Evolutionary conservation across 2,797 vertebrate genomes (phyloP), one percentile per base, ranked within the genome.

Genomic region (Taenioides sp.): DNA sequence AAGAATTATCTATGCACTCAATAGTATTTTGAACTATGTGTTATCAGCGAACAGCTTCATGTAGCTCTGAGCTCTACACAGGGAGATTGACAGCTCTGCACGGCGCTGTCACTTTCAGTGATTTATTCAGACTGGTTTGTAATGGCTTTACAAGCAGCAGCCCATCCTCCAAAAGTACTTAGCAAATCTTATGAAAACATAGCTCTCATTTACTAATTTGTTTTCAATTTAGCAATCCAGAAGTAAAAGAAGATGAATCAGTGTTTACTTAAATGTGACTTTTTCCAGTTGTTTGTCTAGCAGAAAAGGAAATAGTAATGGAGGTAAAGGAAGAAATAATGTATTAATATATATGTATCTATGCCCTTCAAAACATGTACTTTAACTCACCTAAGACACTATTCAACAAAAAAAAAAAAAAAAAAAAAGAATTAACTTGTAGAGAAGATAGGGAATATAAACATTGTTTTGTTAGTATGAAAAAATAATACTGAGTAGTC

Each of bases 101-200:
- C 76, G 83, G 90, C 86, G 86, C 78, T 76, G 58, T 73, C 78
- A 81, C 69, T 87, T 47, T 47, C 43, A 16, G 4, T 85, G 82
- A 91, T 87, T 90, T 85, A 89, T 71, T 61, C 66, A 28, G 82
- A 86, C 82, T 83, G 80, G 84, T 87, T 84, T 73, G 47, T 60
- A 78, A 85, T 82, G 84, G 78, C 34, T 72, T 75, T 70, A 72
- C 73, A 79, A 71, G 70, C 74, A 57, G 71, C 68, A 68, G 2
- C 74, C 57, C 5, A 43, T 7, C 58, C 60, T 22, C 12, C 27
- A 47, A 47, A 47, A 66, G 25, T 27, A 27, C 25, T 27, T 27
- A 27, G 43, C 34, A 73, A 23, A 71, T 75, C 43, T 47, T 16
- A 47, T 47, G 27, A 31, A 60, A 31, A 60, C 58, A 60, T 4